phyloP scores from a whole-genome alignment of 2,113 vertebrate genomes.

The Xiphorhynchus elegans region DNA sequence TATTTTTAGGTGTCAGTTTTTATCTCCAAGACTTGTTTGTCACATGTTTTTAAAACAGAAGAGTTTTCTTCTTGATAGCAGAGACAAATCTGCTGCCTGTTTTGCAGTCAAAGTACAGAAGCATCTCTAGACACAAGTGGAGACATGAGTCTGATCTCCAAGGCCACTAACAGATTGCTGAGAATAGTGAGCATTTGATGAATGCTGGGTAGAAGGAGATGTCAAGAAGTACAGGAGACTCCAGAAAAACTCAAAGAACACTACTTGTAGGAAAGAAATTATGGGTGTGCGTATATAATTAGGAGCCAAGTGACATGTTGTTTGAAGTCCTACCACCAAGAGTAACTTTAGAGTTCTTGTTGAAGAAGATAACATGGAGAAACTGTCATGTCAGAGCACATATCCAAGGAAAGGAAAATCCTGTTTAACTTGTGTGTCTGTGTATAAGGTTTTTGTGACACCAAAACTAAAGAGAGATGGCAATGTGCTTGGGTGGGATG shows the following conservation, averaged over 20 bases:
- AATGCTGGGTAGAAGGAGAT: background rate
- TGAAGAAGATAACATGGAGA: background rate
- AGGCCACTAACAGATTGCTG: background rate
- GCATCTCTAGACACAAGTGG: background rate
- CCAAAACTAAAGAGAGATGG: background rate
- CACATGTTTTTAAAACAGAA: background rate
- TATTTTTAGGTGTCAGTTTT: background rate
- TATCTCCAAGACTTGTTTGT: background rate
- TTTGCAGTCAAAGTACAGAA: background rate
- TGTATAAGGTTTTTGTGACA: background rate
- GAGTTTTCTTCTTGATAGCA: background rate
- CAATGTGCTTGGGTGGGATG: background rate
- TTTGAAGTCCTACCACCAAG: background rate
- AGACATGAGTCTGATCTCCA: background rate
- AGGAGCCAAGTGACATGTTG: background rate
- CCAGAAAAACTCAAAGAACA: background rate
- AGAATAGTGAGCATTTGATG: background rate
- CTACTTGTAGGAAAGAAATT: background rate
- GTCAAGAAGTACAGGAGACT: background rate
- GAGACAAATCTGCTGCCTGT: background rate
- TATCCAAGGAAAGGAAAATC: background rate
- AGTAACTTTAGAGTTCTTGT: background rate
- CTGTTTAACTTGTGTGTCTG: background rate
- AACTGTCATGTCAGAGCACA: background rate
- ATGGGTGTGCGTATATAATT: background rate